Evolutionary conservation across 2,113 vertebrate species (phyloP).

Genomic region (Melanerpes formicivorus): DNA sequence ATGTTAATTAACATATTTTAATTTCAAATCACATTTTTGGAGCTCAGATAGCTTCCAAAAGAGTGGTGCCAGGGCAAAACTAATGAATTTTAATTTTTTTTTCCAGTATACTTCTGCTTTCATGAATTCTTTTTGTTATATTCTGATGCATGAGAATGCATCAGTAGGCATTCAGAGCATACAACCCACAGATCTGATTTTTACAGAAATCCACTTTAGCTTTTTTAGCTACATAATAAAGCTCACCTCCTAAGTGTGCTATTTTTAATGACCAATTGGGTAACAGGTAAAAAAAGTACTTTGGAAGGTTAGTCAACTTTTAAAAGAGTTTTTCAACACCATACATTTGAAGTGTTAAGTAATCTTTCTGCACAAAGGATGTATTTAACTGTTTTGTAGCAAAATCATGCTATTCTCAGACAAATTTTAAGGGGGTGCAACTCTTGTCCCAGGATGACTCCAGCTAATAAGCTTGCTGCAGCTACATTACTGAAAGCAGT

Average conservation of each 20-base stretch:
- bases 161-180: not conserved
- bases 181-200: constrained; percentile 17
- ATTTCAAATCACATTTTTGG: constrained; percentile 54
- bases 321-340: not conserved
- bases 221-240: not conserved
- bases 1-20: constrained; percentile 59
- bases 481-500: not conserved
- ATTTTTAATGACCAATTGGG: not conserved
- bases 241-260: not conserved
- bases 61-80: constrained; percentile 24
- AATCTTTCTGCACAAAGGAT: not conserved
- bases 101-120: constrained; percentile 17
- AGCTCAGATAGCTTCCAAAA: constrained; percentile 22
- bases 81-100: constrained; percentile 59
- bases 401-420: not conserved
- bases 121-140: constrained; percentile 27
- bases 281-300: not conserved
- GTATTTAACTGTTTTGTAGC: not conserved
- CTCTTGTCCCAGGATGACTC: not conserved
- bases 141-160: not conserved
- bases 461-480: not conserved
- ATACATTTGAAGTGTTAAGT: not conserved
- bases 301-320: not conserved
- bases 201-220: constrained; percentile 2
- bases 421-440: not conserved